Evolutionary conservation across 2,888 invertebrate species (phyloP).

Genomic region (Monopis laevigella): DNA sequence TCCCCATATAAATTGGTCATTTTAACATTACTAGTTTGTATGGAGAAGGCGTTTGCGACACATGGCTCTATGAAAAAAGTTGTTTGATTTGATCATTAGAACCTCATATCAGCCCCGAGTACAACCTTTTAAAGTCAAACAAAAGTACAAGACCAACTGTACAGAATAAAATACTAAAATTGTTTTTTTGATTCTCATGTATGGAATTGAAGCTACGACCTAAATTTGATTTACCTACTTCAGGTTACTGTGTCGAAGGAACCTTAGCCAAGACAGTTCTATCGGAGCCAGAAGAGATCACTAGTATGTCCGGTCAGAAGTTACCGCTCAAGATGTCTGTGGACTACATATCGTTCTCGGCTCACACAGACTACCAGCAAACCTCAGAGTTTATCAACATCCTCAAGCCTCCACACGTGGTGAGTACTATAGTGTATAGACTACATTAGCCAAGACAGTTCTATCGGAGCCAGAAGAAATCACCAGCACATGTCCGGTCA

Average conservation of each 20-base stretch:
- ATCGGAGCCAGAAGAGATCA: conserved; percentile 97
- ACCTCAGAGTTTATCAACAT: conserved; percentile 97
- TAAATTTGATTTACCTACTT: not conserved
- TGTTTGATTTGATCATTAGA: too few relatives aligned
- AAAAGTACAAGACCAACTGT: too few relatives aligned
- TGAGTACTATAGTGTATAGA: conserved; percentile 83
- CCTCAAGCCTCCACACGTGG: conserved; percentile 95
- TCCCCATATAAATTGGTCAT: too few relatives aligned
- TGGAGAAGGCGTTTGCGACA: too few relatives aligned
- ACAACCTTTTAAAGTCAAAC: too few relatives aligned
- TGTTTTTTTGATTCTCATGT: too few relatives aligned
- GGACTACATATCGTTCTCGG: conserved; percentile 99
- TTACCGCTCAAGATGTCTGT: conserved; percentile 96
- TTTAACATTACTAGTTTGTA: too few relatives aligned
- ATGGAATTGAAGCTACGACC: too few relatives aligned
- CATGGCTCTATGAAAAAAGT: too few relatives aligned
- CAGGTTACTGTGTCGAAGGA: conserved; percentile 88
- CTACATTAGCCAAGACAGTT: conserved; percentile 91
- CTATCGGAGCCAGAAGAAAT: conserved; percentile 98
- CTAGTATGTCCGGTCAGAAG: conserved; percentile 95
- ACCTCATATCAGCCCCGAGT: too few relatives aligned
- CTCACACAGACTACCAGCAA: conserved; percentile 98
- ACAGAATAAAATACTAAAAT: too few relatives aligned
- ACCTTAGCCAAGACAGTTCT: conserved; percentile 92
- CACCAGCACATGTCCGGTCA: conserved; percentile 93